A percentile compares a stretch with the other conserved stretches of the same genome.
Conservation (phyloP, 2,888 invertebrate species). For the Melolontha melolontha region DNA sequence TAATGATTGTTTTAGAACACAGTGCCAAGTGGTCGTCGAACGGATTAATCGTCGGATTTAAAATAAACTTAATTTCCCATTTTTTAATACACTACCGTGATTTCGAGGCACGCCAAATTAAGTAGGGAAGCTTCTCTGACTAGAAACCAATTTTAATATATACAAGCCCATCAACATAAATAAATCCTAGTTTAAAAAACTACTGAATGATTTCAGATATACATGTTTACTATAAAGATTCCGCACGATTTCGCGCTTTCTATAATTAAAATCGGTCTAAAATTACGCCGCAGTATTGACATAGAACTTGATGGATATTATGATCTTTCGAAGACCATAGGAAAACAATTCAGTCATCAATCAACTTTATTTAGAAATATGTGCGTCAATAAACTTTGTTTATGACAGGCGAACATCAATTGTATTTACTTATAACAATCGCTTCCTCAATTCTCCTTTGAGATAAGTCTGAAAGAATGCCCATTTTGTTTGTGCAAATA, state of each 20-base stretch:
- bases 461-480: conserved; percentile 5
- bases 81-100: conserved; percentile 6
- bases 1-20: conserved; percentile 36
- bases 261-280: conserved; percentile 19
- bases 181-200: conserved; percentile 25
- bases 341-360: conserved; percentile 18
- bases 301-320: conserved; percentile 14
- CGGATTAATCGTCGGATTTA: conserved; percentile 30
- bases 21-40: conserved; percentile 26
- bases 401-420: background rate
- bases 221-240: conserved; percentile 35
- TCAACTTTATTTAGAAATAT: conserved; percentile 19
- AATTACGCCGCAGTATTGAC: conserved; percentile 18
- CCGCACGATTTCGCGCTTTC: background rate
- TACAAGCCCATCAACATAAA: conserved; percentile 3
- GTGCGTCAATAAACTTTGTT: conserved; percentile 18
- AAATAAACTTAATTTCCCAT: conserved; percentile 29
- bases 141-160: background rate
- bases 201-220: conserved; percentile 20
- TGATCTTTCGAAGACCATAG: conserved; percentile 19
- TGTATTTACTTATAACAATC: conserved; percentile 14
- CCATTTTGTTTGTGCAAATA: no score
- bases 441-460: conserved; percentile 2
- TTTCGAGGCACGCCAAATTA: conserved; percentile 16
- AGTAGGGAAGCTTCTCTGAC: conserved; percentile 1